These are phyloP conservation scores for Octopus sinensis DNA, from an alignment of 1,140 invertebrate species.

Conservation along the genomic window DNA sequence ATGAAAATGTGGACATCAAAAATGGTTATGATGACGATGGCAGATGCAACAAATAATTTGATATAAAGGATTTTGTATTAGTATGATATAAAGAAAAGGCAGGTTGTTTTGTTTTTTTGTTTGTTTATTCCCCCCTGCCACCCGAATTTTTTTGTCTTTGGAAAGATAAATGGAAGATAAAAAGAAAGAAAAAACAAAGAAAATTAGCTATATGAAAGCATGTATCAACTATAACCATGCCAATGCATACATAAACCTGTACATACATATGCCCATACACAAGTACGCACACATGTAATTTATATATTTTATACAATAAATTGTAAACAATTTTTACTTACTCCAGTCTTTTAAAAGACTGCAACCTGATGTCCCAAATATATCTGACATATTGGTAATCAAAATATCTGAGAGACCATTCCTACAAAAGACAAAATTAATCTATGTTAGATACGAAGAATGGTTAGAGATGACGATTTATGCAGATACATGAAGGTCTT, in stretches of 20 bases:
- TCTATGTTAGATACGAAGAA: too few relatives aligned
- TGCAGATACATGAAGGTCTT: too few relatives aligned
- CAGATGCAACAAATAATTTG: too few relatives aligned
- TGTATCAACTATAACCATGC: neutral
- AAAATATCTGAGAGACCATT: conserved; percentile 40
- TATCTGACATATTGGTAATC: conserved; percentile 51
- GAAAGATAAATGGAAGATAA: neutral
- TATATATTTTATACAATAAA: neutral
- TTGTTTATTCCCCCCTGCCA: too few relatives aligned
- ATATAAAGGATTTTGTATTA: too few relatives aligned
- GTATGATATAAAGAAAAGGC: too few relatives aligned
- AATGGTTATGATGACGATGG: too few relatives aligned
- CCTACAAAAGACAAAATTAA: conserved; percentile 12
- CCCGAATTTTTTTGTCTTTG: too few relatives aligned
- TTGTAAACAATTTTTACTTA: conserved; percentile 29
- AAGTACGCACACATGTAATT: neutral
- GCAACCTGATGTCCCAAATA: conserved; percentile 39
- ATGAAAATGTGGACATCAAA: too few relatives aligned
- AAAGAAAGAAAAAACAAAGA: neutral
- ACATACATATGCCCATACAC: neutral
- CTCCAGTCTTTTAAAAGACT: conserved; percentile 43
- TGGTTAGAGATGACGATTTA: too few relatives aligned
- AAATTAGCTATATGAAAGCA: neutral
- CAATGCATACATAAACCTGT: neutral
- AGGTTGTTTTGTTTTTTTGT: too few relatives aligned